Evolutionary conservation across 2,888 invertebrate species (phyloP).

Genomic region (Netelia inedita): DNA sequence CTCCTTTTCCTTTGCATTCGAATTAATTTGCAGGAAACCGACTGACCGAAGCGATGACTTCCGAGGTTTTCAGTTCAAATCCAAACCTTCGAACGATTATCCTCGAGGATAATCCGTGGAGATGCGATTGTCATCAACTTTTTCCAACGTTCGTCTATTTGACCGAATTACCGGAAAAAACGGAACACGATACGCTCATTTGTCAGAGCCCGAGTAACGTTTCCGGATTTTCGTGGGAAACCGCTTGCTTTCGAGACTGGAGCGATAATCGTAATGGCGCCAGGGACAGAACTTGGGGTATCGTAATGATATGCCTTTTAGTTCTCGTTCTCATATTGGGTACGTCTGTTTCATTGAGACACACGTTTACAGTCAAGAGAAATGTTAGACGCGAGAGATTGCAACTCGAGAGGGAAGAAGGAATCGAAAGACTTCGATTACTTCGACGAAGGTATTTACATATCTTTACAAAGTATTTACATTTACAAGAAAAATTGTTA

Average conservation of each 20-base stretch:
- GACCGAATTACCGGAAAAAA: constrained; percentile 87
- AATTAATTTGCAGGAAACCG: constrained; percentile 87
- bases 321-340: constrained; percentile 86
- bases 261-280: constrained; percentile 75
- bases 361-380: constrained; percentile 87
- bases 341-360: constrained; percentile 86
- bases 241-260: constrained; percentile 89
- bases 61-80: constrained; percentile 88
- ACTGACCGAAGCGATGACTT: constrained; percentile 88
- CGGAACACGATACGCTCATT: constrained; percentile 86
- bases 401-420: constrained; percentile 87
- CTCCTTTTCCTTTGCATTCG: not conserved
- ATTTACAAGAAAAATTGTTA: too few species aligned
- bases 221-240: constrained; percentile 89
- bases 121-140: constrained; percentile 90
- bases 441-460: constrained; percentile 84
- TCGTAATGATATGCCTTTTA: constrained; percentile 78
- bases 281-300: constrained; percentile 76
- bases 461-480: not conserved
- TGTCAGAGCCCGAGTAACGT: constrained; percentile 89
- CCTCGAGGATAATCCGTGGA: constrained; percentile 91
- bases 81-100: constrained; percentile 87
- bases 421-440: constrained; percentile 86
- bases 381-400: constrained; percentile 86
- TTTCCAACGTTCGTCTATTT: constrained; percentile 88